phyloP scores from a whole-genome alignment of 2,888 invertebrate species.

The Neoitamus cyanurus region DNA sequence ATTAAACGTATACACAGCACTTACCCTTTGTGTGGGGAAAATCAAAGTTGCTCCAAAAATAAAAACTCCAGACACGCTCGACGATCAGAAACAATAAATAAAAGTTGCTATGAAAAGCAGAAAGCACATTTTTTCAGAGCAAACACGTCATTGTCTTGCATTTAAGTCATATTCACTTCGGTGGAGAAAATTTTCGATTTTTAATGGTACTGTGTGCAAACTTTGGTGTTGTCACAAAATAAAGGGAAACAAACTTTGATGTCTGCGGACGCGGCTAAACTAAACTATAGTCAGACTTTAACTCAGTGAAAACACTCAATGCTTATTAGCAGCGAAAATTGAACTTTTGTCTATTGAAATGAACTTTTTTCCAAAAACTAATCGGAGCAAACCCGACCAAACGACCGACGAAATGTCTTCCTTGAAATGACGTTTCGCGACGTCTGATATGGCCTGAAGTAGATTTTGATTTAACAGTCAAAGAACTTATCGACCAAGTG shows the following conservation, averaged over 20 bases:
- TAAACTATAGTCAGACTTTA: background rate
- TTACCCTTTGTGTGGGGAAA: background rate
- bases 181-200: constrained; percentile 1
- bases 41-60: background rate
- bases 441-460: background rate
- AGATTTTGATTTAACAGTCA: background rate
- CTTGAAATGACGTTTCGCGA: background rate
- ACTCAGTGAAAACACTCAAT: background rate
- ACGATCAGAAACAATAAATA: background rate
- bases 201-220: constrained; percentile 44
- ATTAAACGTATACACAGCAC: background rate
- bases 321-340: background rate
- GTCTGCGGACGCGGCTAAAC: background rate
- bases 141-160: background rate
- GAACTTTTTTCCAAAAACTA: background rate
- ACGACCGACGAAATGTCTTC: background rate
- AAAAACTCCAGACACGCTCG: background rate
- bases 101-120: background rate
- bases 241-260: background rate
- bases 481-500: background rate
- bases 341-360: background rate
- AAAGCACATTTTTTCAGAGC: background rate
- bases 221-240: background rate
- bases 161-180: constrained; percentile 24
- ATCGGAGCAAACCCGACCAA: background rate